These are phyloP conservation scores for Poecile montanus DNA, from an alignment of 2,797 vertebrate species.

Conservation along the genomic window DNA sequence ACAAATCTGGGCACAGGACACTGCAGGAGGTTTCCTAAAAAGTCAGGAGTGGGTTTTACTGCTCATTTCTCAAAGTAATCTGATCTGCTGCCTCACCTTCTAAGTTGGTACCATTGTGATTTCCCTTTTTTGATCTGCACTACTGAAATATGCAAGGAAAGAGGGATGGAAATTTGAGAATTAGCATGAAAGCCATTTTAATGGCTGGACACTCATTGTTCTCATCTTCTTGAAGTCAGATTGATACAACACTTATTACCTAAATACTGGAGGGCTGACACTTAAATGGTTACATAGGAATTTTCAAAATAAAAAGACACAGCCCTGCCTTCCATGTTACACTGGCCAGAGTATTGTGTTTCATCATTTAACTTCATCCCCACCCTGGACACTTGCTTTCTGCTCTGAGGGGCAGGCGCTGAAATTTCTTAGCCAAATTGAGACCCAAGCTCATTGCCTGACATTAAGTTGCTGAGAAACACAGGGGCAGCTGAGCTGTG, in stretches of 20 bases:
- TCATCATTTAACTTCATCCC: background rate
- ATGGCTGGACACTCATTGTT: background rate
- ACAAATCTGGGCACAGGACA: background rate
- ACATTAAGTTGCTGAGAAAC: background rate
- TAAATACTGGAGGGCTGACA: background rate
- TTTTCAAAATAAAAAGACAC: background rate
- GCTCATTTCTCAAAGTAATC: background rate
- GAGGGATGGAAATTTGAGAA: background rate
- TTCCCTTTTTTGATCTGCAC: background rate
- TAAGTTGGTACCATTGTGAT: background rate
- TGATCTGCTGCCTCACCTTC: background rate
- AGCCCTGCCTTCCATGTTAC: background rate
- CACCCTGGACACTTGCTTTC: accelerated
- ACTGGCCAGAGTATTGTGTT: background rate
- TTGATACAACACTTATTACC: background rate
- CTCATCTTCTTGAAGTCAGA: background rate
- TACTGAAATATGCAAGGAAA: background rate
- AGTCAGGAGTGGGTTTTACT: background rate
- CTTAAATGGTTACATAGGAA: background rate
- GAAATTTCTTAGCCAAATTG: background rate
- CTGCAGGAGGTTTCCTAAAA: background rate
- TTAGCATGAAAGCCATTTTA: background rate
- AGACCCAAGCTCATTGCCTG: background rate
- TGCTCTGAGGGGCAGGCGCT: background rate
- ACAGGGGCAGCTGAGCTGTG: background rate